A percentile compares a stretch with the other conserved stretches of the same genome.
Evolutionary conservation across 2,113 vertebrate genomes (phyloP).

Genomic region (Gulo gulo): DNA sequence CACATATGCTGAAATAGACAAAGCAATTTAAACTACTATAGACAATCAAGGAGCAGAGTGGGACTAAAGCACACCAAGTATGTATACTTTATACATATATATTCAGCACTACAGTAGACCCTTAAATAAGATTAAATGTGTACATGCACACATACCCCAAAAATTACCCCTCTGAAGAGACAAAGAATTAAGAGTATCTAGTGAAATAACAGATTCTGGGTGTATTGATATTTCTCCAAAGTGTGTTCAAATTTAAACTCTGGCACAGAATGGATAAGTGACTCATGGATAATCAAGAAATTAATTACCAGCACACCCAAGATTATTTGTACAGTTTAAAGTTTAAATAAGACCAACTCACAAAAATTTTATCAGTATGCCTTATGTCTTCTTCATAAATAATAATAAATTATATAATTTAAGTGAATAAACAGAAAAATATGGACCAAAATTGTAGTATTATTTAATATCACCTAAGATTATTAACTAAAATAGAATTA

Average conservation of each 20-base stretch:
- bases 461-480: slow-evolving; percentile 65
- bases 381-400: slow-evolving; percentile 62
- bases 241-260: slow-evolving; percentile 32
- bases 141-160: not conserved
- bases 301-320: not conserved
- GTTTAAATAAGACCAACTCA: slow-evolving; percentile 64
- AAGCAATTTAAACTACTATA: slow-evolving; percentile 44
- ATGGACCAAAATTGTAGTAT: slow-evolving; percentile 44
- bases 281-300: not conserved
- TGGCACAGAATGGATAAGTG: not conserved
- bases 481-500: slow-evolving; percentile 60
- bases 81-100: not conserved
- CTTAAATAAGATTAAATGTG: not conserved
- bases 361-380: slow-evolving; percentile 14
- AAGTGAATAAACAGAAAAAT: slow-evolving; percentile 69
- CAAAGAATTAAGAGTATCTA: slow-evolving; percentile 24
- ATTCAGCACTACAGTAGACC: not conserved
- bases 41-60: slow-evolving; percentile 64
- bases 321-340: slow-evolving; percentile 60
- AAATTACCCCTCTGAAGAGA: not conserved
- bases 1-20: slow-evolving; percentile 51
- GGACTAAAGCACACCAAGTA: slow-evolving; percentile 31
- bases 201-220: not conserved
- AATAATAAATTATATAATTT: slow-evolving; percentile 67
- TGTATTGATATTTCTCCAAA: not conserved